Conservation (phyloP, 2,888 invertebrate genomes). For the Julus scandinavius region DNA sequence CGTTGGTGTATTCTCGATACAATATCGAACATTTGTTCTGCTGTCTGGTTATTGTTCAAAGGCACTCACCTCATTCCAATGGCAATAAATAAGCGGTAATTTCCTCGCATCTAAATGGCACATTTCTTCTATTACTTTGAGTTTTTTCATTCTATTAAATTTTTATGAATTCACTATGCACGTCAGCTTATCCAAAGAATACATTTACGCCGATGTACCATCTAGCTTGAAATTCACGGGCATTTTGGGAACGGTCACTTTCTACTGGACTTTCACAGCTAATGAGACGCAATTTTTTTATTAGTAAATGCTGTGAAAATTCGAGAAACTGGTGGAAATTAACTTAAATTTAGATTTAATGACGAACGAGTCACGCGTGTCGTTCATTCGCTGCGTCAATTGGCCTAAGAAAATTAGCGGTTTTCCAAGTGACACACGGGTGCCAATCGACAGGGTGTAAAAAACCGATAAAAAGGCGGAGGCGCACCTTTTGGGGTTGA, state of each 20-base stretch:
- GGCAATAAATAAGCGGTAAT: background rate
- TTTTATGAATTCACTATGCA: too few relatives aligned
- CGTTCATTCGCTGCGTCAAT: background rate
- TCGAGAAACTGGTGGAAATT: background rate
- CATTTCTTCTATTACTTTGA: background rate
- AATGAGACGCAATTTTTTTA: background rate
- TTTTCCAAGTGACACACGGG: background rate
- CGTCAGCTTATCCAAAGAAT: background rate
- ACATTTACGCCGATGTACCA: background rate
- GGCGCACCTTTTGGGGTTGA: slow-evolving; percentile 6
- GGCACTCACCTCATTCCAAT: slow-evolving; percentile 20
- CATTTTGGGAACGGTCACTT: background rate
- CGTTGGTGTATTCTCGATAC: background rate
- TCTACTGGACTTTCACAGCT: background rate
- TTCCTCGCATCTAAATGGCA: background rate
- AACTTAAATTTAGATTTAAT: slow-evolving; percentile 37
- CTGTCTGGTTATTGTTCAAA: background rate
- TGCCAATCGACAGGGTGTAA: background rate
- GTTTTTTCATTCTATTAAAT: background rate
- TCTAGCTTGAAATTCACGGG: background rate
- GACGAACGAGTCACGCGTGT: background rate
- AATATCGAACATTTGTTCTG: background rate
- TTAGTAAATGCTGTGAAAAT: background rate
- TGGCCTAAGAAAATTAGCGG: background rate
- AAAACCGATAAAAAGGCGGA: slow-evolving; percentile 30